Base-by-base conservation (phyloP, 2,113 vertebrate genomes). In the Cichladusa arquata region DNA sequence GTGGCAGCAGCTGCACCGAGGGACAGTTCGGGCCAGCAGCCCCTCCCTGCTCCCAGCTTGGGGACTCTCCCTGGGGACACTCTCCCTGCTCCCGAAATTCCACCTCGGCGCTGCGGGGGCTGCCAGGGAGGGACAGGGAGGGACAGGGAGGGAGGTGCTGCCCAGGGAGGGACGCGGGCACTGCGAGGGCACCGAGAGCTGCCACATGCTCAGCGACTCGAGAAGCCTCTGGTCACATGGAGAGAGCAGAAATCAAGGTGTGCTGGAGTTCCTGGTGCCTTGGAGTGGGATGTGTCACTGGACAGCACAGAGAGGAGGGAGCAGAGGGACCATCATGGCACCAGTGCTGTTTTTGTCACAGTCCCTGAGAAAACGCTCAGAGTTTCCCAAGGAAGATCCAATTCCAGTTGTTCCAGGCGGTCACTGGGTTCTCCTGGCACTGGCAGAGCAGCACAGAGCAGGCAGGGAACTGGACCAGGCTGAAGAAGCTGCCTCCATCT, bases 131-230 rank as follows among this genome's bases (percentile, higher is more conserved):
- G 87, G 51, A 58, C 4, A 1, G 53, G 58, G 47, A 48, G 71
- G 87, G 51, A 58, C 4, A 1, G 5, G 47, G 5, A 73, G 74
- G 83, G 74, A 70, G 90, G 83, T 3, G 81, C 78, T 65, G 51
- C 60, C 74, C 70, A 2, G 95, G 89, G 86, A 88, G 61, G 83
- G 62, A 6, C 4, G 0, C 0, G 12, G 8, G 8, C 11, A 24
- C 65, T 28, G 56, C 1, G 0, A 57, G n/a, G 45, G 54, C 81
- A 76, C 3, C 2, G 0, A 34, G 64, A 44, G 77, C 84, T 66
- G 65, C 61, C 6, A 5, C 16, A 1, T 13, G 50, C 57, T 19
- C 67, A 2, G 54, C 0, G 2, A 20, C 54, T 25, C 2, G 18
- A 42, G 54, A 36, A 58, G 26, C 22, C 56, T 50, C 60, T 0